phyloP scores from a whole-genome alignment of 2,113 vertebrate species.

The Carassius auratus region DNA sequence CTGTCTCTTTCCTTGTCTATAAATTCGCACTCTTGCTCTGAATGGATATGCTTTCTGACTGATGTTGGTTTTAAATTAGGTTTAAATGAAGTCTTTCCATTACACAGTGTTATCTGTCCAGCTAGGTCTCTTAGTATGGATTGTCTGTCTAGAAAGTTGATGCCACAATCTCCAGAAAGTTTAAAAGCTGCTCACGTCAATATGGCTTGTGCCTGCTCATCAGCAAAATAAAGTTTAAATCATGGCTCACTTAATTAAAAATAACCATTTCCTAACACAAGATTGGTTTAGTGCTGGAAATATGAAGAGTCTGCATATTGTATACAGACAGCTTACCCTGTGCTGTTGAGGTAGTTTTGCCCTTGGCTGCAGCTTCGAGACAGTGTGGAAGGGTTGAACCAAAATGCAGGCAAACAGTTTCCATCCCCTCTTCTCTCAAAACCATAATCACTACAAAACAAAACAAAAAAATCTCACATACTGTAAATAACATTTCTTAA shows the following conservation, averaged over 20 bases:
- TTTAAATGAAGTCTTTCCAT: constrained; percentile 37
- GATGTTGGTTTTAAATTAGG: constrained; percentile 23
- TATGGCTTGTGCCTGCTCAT: not conserved
- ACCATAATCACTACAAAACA: constrained; percentile 87
- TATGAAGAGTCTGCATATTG: too few species aligned
- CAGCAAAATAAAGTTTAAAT: not conserved
- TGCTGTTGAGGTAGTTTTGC: constrained; percentile 94
- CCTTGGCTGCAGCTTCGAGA: constrained; percentile 89
- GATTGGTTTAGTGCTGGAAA: not conserved
- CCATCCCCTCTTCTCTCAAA: constrained; percentile 88
- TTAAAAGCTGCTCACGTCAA: constrained; percentile 1
- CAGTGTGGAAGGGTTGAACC: constrained; percentile 88
- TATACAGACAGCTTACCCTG: constrained; percentile 80
- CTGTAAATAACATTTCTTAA: not conserved
- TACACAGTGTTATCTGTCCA: constrained; percentile 30
- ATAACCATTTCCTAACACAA: not conserved
- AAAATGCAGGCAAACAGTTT: constrained; percentile 92
- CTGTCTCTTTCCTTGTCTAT: not conserved
- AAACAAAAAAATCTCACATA: not conserved
- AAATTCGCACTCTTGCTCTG: not conserved
- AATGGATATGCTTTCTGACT: constrained; percentile 13
- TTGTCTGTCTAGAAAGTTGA: constrained; percentile 32
- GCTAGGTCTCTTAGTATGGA: constrained; percentile 18
- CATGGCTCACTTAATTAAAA: constrained; percentile 8
- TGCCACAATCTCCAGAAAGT: not conserved